Evolutionary conservation across 2,888 invertebrate species (phyloP).

Genomic region (Orgyia antiqua): DNA sequence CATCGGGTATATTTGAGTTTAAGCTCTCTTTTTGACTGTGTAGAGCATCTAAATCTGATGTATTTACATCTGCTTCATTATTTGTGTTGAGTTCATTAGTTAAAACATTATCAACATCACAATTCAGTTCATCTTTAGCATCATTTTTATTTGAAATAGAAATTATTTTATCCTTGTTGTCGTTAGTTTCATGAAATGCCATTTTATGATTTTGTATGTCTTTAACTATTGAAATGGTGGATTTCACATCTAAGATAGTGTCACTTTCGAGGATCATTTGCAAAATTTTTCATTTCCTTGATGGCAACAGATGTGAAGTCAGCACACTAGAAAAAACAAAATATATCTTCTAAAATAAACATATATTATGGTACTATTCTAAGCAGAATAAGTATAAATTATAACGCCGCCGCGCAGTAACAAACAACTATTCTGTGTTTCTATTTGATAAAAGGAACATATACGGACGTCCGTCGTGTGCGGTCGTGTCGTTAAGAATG

Average conservation of each 20-base stretch:
- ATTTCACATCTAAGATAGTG: constrained; percentile 36
- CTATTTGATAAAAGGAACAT: too few species aligned
- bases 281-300: constrained; percentile 61
- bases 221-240: constrained; percentile 51
- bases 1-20: constrained; percentile 3
- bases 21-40: constrained; percentile 2
- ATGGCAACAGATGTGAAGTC: constrained; percentile 24
- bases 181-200: constrained; percentile 28
- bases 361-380: too few species aligned
- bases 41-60: constrained; percentile 3
- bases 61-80: constrained; percentile 10
- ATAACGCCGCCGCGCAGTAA: too few species aligned
- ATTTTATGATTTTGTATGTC: constrained; percentile 37
- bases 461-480: too few species aligned
- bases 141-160: constrained; percentile 34
- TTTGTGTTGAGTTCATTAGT: too few species aligned
- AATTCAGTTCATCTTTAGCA: constrained; percentile 24
- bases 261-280: constrained; percentile 61
- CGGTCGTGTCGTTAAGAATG: too few species aligned
- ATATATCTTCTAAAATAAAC: too few species aligned
- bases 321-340: constrained; percentile 37
- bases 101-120: too few species aligned
- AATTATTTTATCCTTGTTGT: constrained; percentile 21
- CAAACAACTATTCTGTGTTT: too few species aligned
- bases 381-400: too few species aligned